Evolutionary conservation across 1,140 invertebrate genomes (phyloP).

Genomic region (Nasonia vitripennis): DNA sequence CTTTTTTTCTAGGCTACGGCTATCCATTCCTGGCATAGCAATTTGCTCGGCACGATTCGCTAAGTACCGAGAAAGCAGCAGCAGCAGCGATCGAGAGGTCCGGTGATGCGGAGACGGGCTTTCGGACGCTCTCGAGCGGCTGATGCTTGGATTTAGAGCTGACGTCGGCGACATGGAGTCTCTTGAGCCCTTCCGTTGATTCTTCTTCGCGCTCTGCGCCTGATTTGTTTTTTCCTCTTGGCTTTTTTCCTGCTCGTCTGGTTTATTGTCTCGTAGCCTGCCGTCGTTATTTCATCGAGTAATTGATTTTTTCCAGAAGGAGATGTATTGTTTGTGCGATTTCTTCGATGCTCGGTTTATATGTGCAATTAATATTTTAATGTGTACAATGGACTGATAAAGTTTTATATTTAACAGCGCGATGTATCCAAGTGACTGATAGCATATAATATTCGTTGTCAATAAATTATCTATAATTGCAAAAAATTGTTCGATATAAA

Average conservation of each 20-base stretch:
- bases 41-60: conserved; percentile 27
- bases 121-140: neutral
- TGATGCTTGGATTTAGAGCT: neutral
- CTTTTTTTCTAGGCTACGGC: neutral
- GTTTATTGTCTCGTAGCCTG: neutral
- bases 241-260: neutral
- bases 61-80: conserved; percentile 1
- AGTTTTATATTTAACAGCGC: too few relatives aligned
- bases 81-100: neutral
- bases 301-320: neutral
- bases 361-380: too few relatives aligned
- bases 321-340: neutral
- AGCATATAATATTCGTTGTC: too few relatives aligned
- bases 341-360: too few relatives aligned
- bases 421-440: too few relatives aligned
- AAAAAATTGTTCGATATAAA: too few relatives aligned
- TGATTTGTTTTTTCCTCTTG: neutral
- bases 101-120: neutral
- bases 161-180: neutral
- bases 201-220: neutral
- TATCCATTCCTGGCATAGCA: conserved; percentile 22
- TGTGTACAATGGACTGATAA: too few relatives aligned
- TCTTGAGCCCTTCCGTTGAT: neutral
- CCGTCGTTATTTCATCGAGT: neutral
- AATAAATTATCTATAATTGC: too few relatives aligned